These are phyloP conservation scores for Laterallus jamaicensis DNA, from an alignment of 2,113 vertebrate species.

Conservation along the genomic window DNA sequence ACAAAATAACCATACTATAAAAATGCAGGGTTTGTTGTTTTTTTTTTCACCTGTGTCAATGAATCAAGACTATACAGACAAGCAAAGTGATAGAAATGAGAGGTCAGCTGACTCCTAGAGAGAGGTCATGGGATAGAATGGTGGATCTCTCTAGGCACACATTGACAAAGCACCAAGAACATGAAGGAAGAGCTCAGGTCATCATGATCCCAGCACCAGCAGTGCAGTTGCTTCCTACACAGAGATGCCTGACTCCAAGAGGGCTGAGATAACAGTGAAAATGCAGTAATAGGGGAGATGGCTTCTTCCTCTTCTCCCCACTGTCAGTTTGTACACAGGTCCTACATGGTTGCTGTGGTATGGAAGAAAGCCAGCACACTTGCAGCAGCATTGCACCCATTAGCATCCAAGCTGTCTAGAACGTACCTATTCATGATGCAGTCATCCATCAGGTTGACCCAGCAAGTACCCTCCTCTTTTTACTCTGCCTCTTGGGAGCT, in stretches of 20 bases:
- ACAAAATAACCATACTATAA: background rate
- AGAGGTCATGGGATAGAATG: background rate
- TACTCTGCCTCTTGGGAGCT: background rate
- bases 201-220: background rate
- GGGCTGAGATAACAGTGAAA: background rate
- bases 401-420: background rate
- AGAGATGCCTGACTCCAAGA: background rate
- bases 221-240: background rate
- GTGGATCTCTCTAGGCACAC: background rate
- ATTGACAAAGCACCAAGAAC: rapidly evolving
- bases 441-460: background rate
- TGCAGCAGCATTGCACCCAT: background rate
- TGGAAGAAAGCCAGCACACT: background rate
- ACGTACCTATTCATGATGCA: background rate
- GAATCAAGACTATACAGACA: background rate
- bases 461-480: background rate
- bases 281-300: background rate
- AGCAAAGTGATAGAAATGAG: background rate
- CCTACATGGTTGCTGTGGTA: background rate
- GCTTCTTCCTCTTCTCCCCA: background rate
- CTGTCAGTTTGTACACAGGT: rapidly evolving
- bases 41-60: background rate
- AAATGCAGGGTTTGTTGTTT: background rate
- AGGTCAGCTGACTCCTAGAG: background rate
- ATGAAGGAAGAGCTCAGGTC: background rate